These are phyloP conservation scores for Gallinago solitaria DNA, from an alignment of 2,797 vertebrate species.

Conservation along the genomic window DNA sequence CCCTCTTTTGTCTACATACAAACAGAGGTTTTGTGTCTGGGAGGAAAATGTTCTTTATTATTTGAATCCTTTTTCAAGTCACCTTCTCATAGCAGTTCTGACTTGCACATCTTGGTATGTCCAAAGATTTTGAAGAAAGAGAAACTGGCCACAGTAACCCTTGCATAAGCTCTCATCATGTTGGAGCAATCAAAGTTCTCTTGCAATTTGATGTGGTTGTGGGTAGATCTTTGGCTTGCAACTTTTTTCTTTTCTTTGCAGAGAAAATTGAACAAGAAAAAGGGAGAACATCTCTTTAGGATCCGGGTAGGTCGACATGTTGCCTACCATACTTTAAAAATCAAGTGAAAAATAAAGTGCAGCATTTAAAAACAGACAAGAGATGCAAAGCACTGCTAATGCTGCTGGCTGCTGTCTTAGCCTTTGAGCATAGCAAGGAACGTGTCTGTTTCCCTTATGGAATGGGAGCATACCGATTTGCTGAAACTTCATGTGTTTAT, in stretches of 20 bases:
- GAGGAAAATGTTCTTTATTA: background rate
- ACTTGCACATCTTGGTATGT: background rate
- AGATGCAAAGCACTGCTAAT: background rate
- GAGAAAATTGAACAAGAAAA: slow-evolving; percentile 66
- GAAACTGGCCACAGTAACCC: background rate
- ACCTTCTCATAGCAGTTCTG: background rate
- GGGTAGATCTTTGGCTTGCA: slow-evolving; percentile 53
- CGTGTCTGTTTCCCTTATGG: background rate
- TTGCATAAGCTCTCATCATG: background rate
- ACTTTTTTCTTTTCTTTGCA: slow-evolving; percentile 62
- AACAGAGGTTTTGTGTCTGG: background rate
- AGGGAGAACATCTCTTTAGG: slow-evolving; percentile 65
- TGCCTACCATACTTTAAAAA: slow-evolving; percentile 39
- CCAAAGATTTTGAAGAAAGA: background rate
- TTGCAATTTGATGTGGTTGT: slow-evolving; percentile 32
- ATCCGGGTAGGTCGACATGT: slow-evolving; percentile 46
- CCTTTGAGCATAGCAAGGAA: background rate
- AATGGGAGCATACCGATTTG: background rate
- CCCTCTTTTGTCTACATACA: background rate
- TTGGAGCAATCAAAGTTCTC: background rate
- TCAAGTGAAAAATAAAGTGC: background rate
- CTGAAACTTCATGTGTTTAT: background rate
- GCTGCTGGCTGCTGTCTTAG: background rate
- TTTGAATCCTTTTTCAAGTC: background rate
- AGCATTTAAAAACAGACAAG: background rate